Evolutionary conservation across 1,140 invertebrate species (phyloP), one percentile per base, ranked within the genome.

Genomic region (Vanessa tameamea): DNA sequence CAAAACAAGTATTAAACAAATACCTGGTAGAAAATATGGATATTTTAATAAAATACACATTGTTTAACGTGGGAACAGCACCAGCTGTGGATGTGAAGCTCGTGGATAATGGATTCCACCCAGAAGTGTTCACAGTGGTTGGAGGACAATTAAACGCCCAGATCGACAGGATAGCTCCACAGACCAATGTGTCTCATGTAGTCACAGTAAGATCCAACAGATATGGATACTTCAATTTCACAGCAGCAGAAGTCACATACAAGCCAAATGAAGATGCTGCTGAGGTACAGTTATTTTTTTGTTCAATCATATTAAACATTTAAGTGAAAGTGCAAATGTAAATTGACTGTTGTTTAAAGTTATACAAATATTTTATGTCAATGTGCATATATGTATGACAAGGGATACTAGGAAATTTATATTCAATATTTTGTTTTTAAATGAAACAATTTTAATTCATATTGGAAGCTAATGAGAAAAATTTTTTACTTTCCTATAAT

Each of bases 1-100:
- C 96, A 5, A 98, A 98, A 93, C 96, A 97, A 93, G 96, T 99
- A 83, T 94, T 99, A n/a, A 99, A 99, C 85, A 98, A 97, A 93
- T 99, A 99, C 90, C 93, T 99, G 66, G 98, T 99, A n/a, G 98
- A 99, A 94, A 96, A 97, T 86, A 98, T 98, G 96, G 99, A 99
- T 90, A 96, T 99, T 81, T 95, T 99, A 80, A 96, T 99, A 53
- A 98, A 99, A 94, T 98, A 98, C 82, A 97, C 96, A 20, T 93
- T 98, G 63, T 97, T 96, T 88, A 98, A 98, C 89, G 95, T 97
- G 76, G 97, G 97, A 47, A 96, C 94, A 71, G 96, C 96, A 76
- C 96, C 98, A 78, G 98, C 98, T 31, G 95, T 97, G 20, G 96
- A 98, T 92, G 97, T 99, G 14, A 95, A 96, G 82, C 94, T 99